phyloP scores from a whole-genome alignment of 2,888 invertebrate genomes.

The Eristalinus sepulchralis region DNA sequence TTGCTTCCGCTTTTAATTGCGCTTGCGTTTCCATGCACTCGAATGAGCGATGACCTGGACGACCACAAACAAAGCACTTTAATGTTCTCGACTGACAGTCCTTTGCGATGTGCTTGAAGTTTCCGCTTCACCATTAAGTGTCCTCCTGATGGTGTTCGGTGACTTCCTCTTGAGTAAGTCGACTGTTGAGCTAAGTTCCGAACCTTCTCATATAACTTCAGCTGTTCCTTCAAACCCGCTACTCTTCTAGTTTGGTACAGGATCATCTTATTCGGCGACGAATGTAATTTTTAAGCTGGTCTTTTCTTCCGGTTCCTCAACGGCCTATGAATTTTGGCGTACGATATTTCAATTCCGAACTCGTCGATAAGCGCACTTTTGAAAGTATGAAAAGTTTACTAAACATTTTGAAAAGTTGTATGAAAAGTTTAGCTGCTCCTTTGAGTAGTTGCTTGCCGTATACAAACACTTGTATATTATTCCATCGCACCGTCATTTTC shows the following conservation, averaged over 20 bases:
- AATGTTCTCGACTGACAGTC: neutral
- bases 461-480: constrained; percentile 13
- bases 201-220: constrained; percentile 43
- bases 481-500: constrained; percentile 7
- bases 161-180: neutral
- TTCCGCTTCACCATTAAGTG: neutral
- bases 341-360: constrained; percentile 39
- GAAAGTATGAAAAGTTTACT: no score
- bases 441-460: constrained; percentile 28
- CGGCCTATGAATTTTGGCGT: no score
- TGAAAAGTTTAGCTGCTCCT: constrained; percentile 10
- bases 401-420: no score
- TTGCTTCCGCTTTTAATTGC: neutral
- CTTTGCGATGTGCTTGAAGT: neutral
- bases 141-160: neutral
- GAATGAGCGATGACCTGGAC: neutral
- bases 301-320: neutral
- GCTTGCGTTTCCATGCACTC: neutral
- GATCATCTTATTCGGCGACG: constrained; percentile 14
- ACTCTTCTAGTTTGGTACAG: constrained; percentile 38
- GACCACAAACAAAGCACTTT: neutral
- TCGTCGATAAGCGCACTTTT: constrained; percentile 27
- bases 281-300: constrained; percentile 28
- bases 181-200: constrained; percentile 6
- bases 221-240: constrained; percentile 22